phyloP scores from a whole-genome alignment of 2,113 vertebrate species.

The Sterna hirundo region DNA sequence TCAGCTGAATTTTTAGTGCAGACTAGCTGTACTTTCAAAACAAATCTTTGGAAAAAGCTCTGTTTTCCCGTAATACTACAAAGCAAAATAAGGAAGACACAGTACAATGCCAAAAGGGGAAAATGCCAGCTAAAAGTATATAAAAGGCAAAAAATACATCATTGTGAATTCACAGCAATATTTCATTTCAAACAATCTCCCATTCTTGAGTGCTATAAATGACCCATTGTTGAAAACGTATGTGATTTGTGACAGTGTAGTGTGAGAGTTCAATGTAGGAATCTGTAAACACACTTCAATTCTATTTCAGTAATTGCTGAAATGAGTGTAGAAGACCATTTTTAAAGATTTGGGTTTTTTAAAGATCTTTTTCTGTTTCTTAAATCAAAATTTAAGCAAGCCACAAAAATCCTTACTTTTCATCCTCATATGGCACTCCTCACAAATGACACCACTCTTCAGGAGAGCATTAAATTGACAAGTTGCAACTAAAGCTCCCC shows the following conservation, averaged over 20 bases:
- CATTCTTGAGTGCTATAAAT: neutral
- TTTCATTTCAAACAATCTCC: neutral
- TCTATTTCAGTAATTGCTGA: neutral
- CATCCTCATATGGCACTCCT: neutral
- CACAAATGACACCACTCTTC: neutral
- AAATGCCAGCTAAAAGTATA: neutral
- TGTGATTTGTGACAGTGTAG: neutral
- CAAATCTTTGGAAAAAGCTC: neutral
- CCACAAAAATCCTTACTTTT: neutral
- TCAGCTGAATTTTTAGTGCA: neutral
- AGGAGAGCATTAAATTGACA: neutral
- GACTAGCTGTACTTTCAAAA: neutral
- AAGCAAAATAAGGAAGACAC: neutral
- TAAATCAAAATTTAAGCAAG: neutral
- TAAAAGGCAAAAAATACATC: neutral
- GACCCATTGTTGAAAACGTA: neutral
- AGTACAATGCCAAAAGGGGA: neutral
- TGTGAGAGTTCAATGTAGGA: neutral
- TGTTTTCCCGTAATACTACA: neutral
- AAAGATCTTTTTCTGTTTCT: neutral
- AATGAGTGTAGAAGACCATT: neutral
- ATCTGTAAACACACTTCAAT: neutral
- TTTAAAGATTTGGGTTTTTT: neutral
- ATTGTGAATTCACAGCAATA: neutral
- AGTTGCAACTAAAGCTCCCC: neutral